Evolutionary conservation across 2,113 vertebrate species (phyloP), one percentile per base, ranked within the genome.

Genomic region (Anas platyrhynchos): DNA sequence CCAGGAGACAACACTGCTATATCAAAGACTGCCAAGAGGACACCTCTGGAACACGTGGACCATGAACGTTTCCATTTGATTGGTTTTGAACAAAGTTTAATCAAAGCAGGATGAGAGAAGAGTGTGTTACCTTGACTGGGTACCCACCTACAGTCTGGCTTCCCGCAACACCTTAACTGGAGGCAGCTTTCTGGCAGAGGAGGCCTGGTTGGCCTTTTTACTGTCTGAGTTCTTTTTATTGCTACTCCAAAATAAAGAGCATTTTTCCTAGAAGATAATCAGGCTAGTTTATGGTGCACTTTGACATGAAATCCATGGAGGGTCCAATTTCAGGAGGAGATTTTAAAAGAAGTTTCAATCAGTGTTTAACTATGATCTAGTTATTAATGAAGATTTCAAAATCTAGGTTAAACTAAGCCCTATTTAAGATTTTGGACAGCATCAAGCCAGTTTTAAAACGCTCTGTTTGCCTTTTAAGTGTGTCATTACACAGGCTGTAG

Each of bases 251-350:
- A 98, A 98, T 96, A 98, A 97, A 98, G 93, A 97, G 97, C 96
- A 97, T 61, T 97, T 98, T 75, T 96, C 98, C 98, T 98, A 98
- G 97, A 98, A 98, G 97, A 98, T 96, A 98, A 98, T 96, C 97
- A 98, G 95, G 96, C 98, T 97, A 7, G 27, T 97, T 98, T 97
- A 97, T n/a, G 94, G 91, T 77, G 65, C 67, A 91, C 78, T 85
- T 3, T 6, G 87, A 96, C 82, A 93, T 0, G 58, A 79, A 73
- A 88, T 83, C 55, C 63, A 79, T 0, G 0, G 59, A 72, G 63
- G 20, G 32, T 92, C 74, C 62, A 76, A 91, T 76, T 91, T 92
- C 7, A 26, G 7, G 44, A 59, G 43, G 62, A 48, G 79, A 87
- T 94, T 88, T 14, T 50, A 32, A 31, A 52, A 52, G 20, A 72